phyloP scores from a whole-genome alignment of 2,888 invertebrate species.

The Adelognathus sp. region DNA sequence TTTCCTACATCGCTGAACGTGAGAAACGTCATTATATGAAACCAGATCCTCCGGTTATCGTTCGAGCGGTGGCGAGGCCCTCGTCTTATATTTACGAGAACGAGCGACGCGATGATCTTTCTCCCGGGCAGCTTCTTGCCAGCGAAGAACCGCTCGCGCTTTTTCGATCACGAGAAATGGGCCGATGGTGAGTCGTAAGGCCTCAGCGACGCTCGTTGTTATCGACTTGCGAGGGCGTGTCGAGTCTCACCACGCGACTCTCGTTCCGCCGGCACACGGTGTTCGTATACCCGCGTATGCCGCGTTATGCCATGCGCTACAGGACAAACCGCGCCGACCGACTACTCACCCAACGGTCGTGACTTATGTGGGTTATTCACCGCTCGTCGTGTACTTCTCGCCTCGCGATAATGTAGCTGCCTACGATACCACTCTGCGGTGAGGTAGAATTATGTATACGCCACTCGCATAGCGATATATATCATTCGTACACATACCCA shows the following conservation, averaged over 20 bases:
- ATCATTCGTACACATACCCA: background rate
- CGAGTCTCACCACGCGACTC: slow-evolving; percentile 42
- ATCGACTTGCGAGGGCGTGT: slow-evolving; percentile 63
- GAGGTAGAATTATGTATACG: slow-evolving; percentile 39
- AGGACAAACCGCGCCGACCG: slow-evolving; percentile 12
- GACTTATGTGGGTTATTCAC: slow-evolving; percentile 65
- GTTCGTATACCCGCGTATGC: slow-evolving; percentile 3
- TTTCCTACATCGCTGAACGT: slow-evolving; percentile 41
- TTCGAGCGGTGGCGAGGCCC: slow-evolving; percentile 33
- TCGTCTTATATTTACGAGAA: slow-evolving; percentile 60
- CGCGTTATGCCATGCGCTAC: slow-evolving; percentile 25
- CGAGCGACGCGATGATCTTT: slow-evolving; percentile 23
- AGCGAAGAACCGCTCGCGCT: background rate
- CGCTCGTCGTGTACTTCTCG: slow-evolving; percentile 68
- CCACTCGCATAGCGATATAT: background rate
- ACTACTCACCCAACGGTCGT: slow-evolving; percentile 42
- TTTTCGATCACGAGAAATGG: slow-evolving; percentile 15
- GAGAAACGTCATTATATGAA: slow-evolving; percentile 62
- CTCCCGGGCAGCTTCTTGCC: slow-evolving; percentile 3
- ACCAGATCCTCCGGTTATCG: slow-evolving; percentile 61
- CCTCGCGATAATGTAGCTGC: slow-evolving; percentile 72
- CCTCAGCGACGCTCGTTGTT: slow-evolving; percentile 51
- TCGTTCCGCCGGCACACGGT: slow-evolving; percentile 8
- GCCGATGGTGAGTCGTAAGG: slow-evolving; percentile 11
- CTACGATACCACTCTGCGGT: slow-evolving; percentile 67